phyloP scores from a whole-genome alignment of 1,140 invertebrate species.

The Rhyacophila brunnea region DNA sequence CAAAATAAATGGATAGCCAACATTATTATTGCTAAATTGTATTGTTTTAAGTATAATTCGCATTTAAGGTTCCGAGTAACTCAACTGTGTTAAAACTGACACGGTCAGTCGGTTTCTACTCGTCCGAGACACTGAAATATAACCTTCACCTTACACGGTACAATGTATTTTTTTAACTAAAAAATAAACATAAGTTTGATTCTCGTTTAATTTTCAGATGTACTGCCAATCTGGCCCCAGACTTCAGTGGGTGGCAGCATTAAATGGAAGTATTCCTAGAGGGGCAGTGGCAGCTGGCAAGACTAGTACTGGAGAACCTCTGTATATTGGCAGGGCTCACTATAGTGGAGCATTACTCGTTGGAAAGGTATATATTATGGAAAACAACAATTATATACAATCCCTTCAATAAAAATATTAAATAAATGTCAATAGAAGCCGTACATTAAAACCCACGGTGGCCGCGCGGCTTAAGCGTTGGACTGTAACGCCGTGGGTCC shows the following conservation, averaged over 20 bases:
- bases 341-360: constrained; percentile 50
- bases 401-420: no score
- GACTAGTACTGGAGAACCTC: constrained; percentile 8
- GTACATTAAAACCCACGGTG: no score
- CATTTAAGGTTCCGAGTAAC: not conserved
- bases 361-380: constrained; percentile 49
- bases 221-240: constrained; percentile 12
- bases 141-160: not conserved
- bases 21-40: not conserved
- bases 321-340: constrained; percentile 11
- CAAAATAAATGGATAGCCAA: no score
- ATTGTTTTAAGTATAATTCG: not conserved
- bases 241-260: constrained; percentile 1
- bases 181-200: not conserved
- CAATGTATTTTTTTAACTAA: not conserved
- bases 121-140: not conserved
- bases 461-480: no score
- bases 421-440: no score
- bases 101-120: no score
- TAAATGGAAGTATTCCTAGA: constrained; percentile 7
- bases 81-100: not conserved
- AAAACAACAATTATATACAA: no score
- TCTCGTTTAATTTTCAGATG: not conserved
- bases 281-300: constrained; percentile 15
- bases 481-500: no score